Evolutionary conservation across 2,888 invertebrate species (phyloP).

Genomic region (Axea sp.): DNA sequence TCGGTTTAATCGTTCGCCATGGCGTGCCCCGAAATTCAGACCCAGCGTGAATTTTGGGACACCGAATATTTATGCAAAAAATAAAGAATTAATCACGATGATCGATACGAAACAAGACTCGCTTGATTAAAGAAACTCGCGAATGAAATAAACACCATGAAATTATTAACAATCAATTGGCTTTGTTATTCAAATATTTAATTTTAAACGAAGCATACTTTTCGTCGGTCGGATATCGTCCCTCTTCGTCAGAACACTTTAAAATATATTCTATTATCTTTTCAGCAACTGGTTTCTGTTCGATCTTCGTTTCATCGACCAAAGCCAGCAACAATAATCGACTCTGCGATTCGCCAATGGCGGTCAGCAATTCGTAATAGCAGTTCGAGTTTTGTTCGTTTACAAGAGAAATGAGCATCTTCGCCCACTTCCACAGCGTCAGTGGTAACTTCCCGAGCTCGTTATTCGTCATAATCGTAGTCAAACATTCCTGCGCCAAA

Average conservation of each 20-base stretch:
- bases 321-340: slow-evolving; percentile 81
- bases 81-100: too few relatives aligned
- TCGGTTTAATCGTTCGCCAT: too few relatives aligned
- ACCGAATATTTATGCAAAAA: too few relatives aligned
- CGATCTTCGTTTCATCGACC: slow-evolving; percentile 73
- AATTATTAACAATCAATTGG: too few relatives aligned
- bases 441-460: slow-evolving; percentile 69
- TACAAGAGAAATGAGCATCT: slow-evolving; percentile 69
- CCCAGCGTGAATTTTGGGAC: too few relatives aligned
- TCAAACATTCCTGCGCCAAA: slow-evolving; percentile 73
- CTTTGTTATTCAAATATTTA: too few relatives aligned
- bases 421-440: slow-evolving; percentile 75
- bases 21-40: too few relatives aligned
- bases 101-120: too few relatives aligned
- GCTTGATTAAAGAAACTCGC: too few relatives aligned
- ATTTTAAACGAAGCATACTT: too few relatives aligned
- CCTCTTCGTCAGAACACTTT: slow-evolving; percentile 89
- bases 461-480: slow-evolving; percentile 68
- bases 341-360: slow-evolving; percentile 81
- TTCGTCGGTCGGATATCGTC: slow-evolving; percentile 93
- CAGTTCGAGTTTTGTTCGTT: slow-evolving; percentile 68
- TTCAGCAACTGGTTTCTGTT: slow-evolving; percentile 81
- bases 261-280: slow-evolving; percentile 87
- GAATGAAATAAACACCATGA: too few relatives aligned
- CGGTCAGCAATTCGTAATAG: slow-evolving; percentile 74